These are phyloP conservation scores for Microtus oregoni DNA, from an alignment of 2,113 vertebrate genomes.

Conservation along the genomic window DNA sequence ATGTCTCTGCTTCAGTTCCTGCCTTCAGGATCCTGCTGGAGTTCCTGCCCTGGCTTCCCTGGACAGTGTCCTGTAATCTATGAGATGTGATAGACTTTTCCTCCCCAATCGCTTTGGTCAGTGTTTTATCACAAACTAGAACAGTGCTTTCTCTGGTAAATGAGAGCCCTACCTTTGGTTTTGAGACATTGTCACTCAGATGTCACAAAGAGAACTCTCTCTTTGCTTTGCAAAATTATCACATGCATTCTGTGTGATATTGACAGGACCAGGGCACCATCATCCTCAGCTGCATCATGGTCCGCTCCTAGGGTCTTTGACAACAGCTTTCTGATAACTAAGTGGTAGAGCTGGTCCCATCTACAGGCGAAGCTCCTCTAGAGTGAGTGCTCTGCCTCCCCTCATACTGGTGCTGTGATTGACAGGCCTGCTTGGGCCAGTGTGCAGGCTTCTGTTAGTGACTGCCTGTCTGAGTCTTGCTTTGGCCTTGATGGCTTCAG, in stretches of 20 bases:
- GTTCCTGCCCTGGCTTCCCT: neutral
- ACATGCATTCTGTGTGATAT: neutral
- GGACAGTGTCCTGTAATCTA: no score
- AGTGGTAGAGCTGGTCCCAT: neutral
- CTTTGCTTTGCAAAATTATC: neutral
- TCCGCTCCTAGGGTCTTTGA: neutral
- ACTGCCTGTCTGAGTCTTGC: neutral
- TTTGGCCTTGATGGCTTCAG: neutral
- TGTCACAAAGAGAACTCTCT: neutral
- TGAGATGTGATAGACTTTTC: neutral
- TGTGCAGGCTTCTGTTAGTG: neutral
- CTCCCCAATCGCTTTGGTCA: neutral
- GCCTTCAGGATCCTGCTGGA: neutral
- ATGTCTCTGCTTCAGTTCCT: neutral
- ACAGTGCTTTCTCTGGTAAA: neutral
- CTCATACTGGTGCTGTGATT: neutral
- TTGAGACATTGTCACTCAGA: neutral
- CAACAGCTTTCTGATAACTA: neutral
- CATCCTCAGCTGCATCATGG: neutral
- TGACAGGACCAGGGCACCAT: neutral
- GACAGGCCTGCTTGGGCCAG: neutral
- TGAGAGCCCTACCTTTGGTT: neutral
- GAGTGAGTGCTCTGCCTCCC: neutral
- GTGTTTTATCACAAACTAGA: neutral
- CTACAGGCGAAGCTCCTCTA: neutral